Evolutionary conservation across 2,797 vertebrate genomes (phyloP).

Genomic region (Falco naumanni): DNA sequence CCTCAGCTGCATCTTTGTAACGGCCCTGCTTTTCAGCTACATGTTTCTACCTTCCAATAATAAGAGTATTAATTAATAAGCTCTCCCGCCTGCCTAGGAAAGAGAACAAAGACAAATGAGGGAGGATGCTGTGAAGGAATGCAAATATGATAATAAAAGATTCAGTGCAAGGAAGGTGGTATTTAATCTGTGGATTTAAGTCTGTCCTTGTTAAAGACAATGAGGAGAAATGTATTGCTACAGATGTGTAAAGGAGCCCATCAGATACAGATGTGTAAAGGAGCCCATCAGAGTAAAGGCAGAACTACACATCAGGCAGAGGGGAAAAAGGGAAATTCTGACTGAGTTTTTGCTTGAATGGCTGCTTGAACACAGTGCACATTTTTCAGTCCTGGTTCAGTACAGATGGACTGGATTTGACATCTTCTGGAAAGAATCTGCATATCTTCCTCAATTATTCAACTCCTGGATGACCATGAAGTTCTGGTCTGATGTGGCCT

Average conservation of each 20-base stretch:
- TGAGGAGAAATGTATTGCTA: not conserved
- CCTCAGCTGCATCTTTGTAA: not conserved
- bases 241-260: not conserved
- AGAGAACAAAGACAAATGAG: not conserved
- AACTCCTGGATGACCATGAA: constrained; percentile 37
- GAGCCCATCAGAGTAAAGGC: not conserved
- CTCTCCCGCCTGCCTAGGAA: not conserved
- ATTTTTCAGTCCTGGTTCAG: not conserved
- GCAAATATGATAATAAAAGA: not conserved
- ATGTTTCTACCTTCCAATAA: not conserved
- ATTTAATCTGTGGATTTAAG: not conserved
- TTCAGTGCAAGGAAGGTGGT: not conserved
- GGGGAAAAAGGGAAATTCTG: not conserved
- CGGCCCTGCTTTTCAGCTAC: not conserved
- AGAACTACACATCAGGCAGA: not conserved
- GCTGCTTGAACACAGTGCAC: not conserved
- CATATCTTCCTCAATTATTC: not conserved
- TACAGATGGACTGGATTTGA: constrained; percentile 46
- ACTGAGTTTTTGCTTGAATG: not conserved
- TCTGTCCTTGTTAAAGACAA: not conserved
- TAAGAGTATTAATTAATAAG: not conserved
- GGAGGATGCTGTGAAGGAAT: not conserved
- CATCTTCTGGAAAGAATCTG: constrained; percentile 54
- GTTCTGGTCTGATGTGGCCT: constrained; percentile 20
- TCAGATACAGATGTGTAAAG: not conserved